Base-by-base conservation (phyloP, 2,797 vertebrate species). In the Silurus aristotelis region DNA sequence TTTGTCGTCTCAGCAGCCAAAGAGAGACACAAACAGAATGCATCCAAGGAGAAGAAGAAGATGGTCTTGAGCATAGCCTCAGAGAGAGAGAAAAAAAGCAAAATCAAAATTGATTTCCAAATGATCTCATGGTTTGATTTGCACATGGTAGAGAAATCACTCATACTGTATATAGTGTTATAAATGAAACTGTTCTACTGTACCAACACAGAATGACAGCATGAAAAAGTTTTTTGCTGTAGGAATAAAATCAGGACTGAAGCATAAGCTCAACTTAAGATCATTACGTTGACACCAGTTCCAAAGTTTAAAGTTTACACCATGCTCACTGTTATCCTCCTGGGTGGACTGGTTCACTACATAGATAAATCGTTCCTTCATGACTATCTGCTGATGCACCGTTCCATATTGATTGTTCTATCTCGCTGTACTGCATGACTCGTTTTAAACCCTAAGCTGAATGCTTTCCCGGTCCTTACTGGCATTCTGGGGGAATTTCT, bases 21-120 rank as follows among this genome's bases (percentile, higher is more conserved):
- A 89, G 38, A 88, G 63, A 43, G 85, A 89, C 27, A 86, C 72
- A 86, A 88, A 84, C 56, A 91, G 80, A 79, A 84, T 85, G 86
- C 90, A 90, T 80, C 86, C 72, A n/a, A 38, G 38, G 38, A 92
- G 84, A 22, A 92, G 83, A 58, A 88, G 38, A 75, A 89, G 80
- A 55, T 87, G 61, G 43, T 85, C 85, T 60, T 87, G 82, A 83
- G 70, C 73, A 75, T 79, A 87, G 80, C 90, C 91, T 92, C 76
- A 83, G 73, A 38, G 38, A 38, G 38, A 38, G 79, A 46, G 48
- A 85, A 77, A 83, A 80, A 55, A 60, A 63, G 2, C 1, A 22
- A 60, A 22, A 68, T 25, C 9, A 77, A 83, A 43, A 22, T 66
- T 17, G 81, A n/a, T 25, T 61, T 63, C 6, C n/a, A 4, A 64